Base-by-base conservation (phyloP, 2,888 invertebrate species). In the Rhagonycha fulva region DNA sequence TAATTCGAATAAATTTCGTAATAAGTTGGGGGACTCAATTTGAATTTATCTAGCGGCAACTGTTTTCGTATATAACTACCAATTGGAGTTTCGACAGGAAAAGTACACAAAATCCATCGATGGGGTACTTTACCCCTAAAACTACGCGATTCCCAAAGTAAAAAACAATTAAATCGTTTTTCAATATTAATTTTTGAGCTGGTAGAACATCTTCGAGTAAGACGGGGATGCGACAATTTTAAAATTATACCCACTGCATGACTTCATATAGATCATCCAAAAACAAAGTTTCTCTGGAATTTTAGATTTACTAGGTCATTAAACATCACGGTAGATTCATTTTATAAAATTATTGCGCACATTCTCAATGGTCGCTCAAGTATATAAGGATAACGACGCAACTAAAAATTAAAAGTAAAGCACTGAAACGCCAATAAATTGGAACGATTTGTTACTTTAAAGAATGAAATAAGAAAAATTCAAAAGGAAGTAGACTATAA, bases 261-360 rank as follows among this genome's bases (percentile, higher is more conserved):
- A n/a, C 63, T 24, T 28, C 28, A 60, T 61, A 61, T 74, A 61
- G 23, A 62, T 63, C 47, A 9, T 32, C 32, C 24, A 63, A 26
- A 74, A 74, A 74, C 68, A 69, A 74, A 74, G 74, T 74, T 74
- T 74, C 74, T 68, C 26, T 74, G 63, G 69, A 74, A 69, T 74
- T 74, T 74, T 69, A 62, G 69, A 74, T 74, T 74, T 74, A 26
- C 69, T 60, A 47, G 74, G 74, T 62, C 74, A 74, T 74, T 74
- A 32, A 74, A 74, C 69, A 74, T 24, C 74, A 74, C 69, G 74
- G 69, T 69, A 68, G 67, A 74, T 69, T 74, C 74, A 74, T 69
- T 70, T 47, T 68, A 14, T 47, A 62, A 63, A 74, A 74, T 74
- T 74, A 74, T 74, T 74, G 68, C 74, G 62, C 24, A 66, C 74